These are phyloP conservation scores for Synaphobranchus kaupii DNA, from an alignment of 2,797 vertebrate genomes.

Conservation along the genomic window DNA sequence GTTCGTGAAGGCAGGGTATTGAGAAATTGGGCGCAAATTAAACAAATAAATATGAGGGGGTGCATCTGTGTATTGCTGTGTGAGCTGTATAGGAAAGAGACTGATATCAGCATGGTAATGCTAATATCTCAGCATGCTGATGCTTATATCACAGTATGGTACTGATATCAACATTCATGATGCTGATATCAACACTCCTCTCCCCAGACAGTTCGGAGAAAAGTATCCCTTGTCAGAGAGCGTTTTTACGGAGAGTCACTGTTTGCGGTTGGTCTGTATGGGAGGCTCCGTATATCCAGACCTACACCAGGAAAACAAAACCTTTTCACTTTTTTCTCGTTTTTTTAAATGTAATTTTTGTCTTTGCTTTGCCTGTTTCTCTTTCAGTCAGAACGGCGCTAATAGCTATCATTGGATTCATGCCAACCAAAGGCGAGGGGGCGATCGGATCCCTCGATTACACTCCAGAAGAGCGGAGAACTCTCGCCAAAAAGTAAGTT, in stretches of 20 bases:
- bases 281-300: conserved; percentile 46
- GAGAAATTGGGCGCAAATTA: not conserved
- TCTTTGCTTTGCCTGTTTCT: conserved; percentile 51
- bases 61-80: not conserved
- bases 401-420: conserved; percentile 97
- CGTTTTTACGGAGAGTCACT: conserved; percentile 24
- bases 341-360: conserved; percentile 24
- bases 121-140: not conserved
- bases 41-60: not conserved
- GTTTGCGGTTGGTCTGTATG: conserved; percentile 36
- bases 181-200: not conserved
- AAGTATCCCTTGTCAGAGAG: conserved; percentile 38
- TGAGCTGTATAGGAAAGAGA: not conserved
- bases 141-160: not conserved
- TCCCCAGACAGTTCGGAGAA: conserved; percentile 23
- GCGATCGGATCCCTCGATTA: conserved; percentile 98
- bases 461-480: conserved; percentile 91
- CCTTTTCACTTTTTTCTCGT: conserved; percentile 27
- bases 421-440: conserved; percentile 98
- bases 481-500: conserved; percentile 95
- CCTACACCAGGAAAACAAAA: conserved; percentile 50
- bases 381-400: conserved; percentile 92
- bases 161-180: conserved; percentile 14
- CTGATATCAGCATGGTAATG: not conserved
- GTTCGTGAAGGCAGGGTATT: not conserved